Evolutionary conservation across 2,113 vertebrate species (phyloP).

Genomic region (Grammomys surdaster): DNA sequence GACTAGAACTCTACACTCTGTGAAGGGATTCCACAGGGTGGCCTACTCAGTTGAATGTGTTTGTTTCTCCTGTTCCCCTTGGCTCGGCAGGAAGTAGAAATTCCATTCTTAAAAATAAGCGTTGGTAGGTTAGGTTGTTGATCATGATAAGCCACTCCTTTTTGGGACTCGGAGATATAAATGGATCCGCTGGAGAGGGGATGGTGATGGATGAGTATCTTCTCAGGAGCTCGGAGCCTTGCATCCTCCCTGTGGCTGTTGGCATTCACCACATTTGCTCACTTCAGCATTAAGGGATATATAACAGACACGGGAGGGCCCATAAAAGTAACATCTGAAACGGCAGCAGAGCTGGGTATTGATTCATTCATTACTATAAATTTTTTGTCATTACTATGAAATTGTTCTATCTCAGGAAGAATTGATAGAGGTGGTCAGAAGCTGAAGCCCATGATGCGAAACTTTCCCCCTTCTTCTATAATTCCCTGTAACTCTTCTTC

Average conservation of each 20-base stretch:
- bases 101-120: conserved; percentile 85
- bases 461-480: conserved; percentile 85
- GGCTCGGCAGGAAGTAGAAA: conserved; percentile 62
- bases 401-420: conserved; percentile 87
- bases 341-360: conserved; percentile 85
- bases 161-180: conserved; percentile 83
- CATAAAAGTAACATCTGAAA: conserved; percentile 89
- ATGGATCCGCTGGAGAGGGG: conserved; percentile 83
- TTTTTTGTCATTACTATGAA: conserved; percentile 90
- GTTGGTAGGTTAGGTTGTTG: conserved; percentile 65
- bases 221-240: conserved; percentile 56
- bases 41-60: not conserved
- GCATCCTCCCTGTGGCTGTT: conserved; percentile 80
- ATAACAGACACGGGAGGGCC: conserved; percentile 87
- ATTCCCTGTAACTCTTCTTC: conserved; percentile 89
- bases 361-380: conserved; percentile 91
- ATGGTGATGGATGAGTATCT: conserved; percentile 85
- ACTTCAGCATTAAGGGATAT: conserved; percentile 81
- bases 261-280: conserved; percentile 85
- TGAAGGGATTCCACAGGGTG: not conserved
- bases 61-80: conserved; percentile 70
- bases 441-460: conserved; percentile 83
- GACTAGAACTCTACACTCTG: not conserved
- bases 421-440: conserved; percentile 86
- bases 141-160: conserved; percentile 83